These are phyloP conservation scores for Leuciscus waleckii DNA, from an alignment of 2,797 vertebrate genomes.

Conservation along the genomic window DNA sequence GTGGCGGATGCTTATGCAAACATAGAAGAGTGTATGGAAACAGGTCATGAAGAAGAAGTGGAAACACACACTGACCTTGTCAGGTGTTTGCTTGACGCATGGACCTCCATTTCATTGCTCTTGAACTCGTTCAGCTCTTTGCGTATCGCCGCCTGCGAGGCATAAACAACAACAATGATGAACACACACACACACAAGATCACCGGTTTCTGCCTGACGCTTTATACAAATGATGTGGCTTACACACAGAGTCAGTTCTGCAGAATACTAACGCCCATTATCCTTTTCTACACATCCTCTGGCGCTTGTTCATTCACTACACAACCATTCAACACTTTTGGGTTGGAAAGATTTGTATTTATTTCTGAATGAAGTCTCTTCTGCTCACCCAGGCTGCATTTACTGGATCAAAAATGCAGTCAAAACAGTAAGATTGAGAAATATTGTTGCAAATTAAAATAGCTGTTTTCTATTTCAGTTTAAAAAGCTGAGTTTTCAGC, in stretches of 20 bases:
- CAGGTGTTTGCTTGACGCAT: constrained; percentile 97
- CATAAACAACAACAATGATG: constrained; percentile 42
- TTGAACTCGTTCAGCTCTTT: constrained; percentile 99
- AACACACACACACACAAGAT: background rate
- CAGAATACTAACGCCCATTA: background rate
- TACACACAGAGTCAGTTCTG: background rate
- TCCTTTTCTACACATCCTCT: background rate
- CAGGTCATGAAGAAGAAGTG: background rate
- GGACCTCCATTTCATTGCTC: constrained; percentile 98
- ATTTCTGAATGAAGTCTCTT: background rate
- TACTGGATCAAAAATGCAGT: too few species aligned
- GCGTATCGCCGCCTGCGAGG: constrained; percentile 90
- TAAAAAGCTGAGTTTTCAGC: too few species aligned
- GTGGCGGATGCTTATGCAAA: background rate
- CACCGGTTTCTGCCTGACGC: background rate
- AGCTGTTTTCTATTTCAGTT: too few species aligned
- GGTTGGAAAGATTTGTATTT: background rate
- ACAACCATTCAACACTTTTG: background rate
- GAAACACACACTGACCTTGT: constrained; percentile 83
- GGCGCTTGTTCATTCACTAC: background rate
- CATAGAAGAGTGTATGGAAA: background rate
- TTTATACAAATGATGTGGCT: background rate
- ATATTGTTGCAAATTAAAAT: too few species aligned
- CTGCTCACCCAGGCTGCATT: background rate
- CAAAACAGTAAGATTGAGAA: too few species aligned